phyloP scores from a whole-genome alignment of 1,140 invertebrate genomes.

The Propsilocerus akamusi region DNA sequence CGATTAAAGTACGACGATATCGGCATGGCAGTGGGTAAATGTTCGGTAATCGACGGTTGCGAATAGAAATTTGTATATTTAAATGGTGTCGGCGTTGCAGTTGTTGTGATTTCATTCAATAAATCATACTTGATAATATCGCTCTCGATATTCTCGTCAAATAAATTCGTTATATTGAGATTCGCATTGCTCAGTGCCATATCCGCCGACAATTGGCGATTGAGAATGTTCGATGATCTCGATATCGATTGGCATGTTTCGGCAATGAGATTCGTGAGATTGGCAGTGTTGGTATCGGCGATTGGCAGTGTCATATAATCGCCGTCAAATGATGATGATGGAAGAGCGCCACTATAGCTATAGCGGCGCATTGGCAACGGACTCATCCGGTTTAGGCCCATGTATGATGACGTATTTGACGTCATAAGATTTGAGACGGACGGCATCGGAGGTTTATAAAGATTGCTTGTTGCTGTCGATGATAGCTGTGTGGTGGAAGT shows the following conservation, averaged over 20 bases:
- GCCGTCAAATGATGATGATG: constrained; percentile 16
- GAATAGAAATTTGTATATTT: background rate
- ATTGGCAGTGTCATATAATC: background rate
- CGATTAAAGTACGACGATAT: background rate
- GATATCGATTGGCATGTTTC: constrained; percentile 24
- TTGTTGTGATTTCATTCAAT: background rate
- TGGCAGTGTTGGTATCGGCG: constrained; percentile 9
- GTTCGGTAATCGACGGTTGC: background rate
- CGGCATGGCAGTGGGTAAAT: background rate
- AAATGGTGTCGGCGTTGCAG: background rate
- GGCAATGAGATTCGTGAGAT: constrained; percentile 22
- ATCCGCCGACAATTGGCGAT: constrained; percentile 6
- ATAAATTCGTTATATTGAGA: background rate
- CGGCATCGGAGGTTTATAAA: constrained; percentile 9
- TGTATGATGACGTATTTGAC: background rate
- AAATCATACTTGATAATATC: constrained; percentile 1
- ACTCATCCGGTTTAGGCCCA: background rate
- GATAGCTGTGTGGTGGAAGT: constrained; percentile 3
- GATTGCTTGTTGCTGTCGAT: constrained; percentile 10
- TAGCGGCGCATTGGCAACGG: constrained; percentile 22
- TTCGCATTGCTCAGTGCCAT: background rate
- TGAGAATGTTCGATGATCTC: constrained; percentile 21
- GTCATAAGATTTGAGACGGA: background rate
- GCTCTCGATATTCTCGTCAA: background rate
- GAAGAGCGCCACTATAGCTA: constrained; percentile 22